These are phyloP conservation scores for Scytalopus superciliaris DNA, from an alignment of 2,113 vertebrate species.

Conservation along the genomic window DNA sequence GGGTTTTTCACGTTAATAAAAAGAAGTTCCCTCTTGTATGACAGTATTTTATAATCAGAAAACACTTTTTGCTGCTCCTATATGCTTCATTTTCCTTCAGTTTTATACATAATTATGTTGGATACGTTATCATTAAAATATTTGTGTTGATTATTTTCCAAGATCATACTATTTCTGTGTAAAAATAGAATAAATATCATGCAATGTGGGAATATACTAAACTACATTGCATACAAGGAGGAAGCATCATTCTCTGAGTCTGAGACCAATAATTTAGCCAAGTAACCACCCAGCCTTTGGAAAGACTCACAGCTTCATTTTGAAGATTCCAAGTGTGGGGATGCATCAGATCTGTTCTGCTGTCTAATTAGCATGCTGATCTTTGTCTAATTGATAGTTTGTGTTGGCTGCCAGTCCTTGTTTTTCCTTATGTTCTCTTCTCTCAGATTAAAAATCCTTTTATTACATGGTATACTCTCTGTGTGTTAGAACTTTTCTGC, in stretches of 20 bases:
- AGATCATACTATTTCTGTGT: background rate
- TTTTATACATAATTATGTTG: background rate
- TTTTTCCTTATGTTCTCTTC: background rate
- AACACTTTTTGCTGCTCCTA: background rate
- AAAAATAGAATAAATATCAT: background rate
- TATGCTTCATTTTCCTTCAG: background rate
- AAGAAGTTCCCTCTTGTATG: background rate
- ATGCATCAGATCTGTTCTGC: background rate
- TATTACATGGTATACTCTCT: background rate
- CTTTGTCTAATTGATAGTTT: background rate
- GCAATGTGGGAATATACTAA: background rate
- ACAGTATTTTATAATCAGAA: background rate
- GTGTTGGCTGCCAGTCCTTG: background rate
- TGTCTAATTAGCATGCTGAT: accelerated
- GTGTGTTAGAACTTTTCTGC: background rate
- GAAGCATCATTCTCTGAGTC: background rate
- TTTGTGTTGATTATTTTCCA: background rate
- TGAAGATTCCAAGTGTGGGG: background rate
- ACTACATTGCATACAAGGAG: accelerated
- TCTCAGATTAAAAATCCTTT: background rate
- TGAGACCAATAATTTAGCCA: background rate
- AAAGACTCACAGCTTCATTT: background rate
- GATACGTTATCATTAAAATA: background rate
- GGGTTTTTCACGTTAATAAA: background rate
- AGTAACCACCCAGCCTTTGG: background rate